Conservation (phyloP, 23 tunicate species). For the Corella eumyota region DNA sequence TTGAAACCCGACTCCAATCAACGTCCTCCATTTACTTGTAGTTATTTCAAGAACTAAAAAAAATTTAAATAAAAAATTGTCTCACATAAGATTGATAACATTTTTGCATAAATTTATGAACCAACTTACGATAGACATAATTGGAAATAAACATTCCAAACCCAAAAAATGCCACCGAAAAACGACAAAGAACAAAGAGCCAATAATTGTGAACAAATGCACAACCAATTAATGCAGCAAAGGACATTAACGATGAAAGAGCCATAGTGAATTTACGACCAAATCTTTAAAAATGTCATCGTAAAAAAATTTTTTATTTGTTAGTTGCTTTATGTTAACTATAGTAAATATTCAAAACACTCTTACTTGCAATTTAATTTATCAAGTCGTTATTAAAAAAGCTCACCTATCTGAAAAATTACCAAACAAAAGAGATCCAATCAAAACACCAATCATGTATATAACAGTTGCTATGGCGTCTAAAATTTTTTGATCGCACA, state of each 20-base stretch:
- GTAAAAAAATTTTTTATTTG: too few species aligned
- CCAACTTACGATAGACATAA: constrained; percentile 14
- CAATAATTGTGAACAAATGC: constrained; percentile 15
- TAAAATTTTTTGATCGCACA: constrained; percentile 10
- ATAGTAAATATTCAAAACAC: too few species aligned
- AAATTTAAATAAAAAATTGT: neutral
- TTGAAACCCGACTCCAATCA: constrained; percentile 22
- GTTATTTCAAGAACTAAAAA: constrained; percentile 23
- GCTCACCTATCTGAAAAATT: constrained; percentile 19
- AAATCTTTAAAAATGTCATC: constrained; percentile 1
- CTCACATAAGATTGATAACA: neutral
- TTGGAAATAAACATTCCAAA: constrained; percentile 14
- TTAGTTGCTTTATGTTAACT: too few species aligned
- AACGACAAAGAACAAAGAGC: constrained; percentile 12
- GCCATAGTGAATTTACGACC: constrained; percentile 25
- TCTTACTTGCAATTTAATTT: too few species aligned
- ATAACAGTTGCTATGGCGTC: constrained; percentile 13
- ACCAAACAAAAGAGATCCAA: constrained; percentile 18
- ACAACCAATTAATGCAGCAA: constrained; percentile 17
- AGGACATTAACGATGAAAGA: constrained; percentile 8
- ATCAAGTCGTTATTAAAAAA: too few species aligned
- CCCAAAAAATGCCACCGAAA: constrained; percentile 35
- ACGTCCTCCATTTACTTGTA: constrained; percentile 10
- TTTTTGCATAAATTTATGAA: too few species aligned
- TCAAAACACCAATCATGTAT: constrained; percentile 18